These are phyloP conservation scores for Pseudoatta argentina DNA, from an alignment of 1,140 invertebrate genomes.

Conservation along the genomic window DNA sequence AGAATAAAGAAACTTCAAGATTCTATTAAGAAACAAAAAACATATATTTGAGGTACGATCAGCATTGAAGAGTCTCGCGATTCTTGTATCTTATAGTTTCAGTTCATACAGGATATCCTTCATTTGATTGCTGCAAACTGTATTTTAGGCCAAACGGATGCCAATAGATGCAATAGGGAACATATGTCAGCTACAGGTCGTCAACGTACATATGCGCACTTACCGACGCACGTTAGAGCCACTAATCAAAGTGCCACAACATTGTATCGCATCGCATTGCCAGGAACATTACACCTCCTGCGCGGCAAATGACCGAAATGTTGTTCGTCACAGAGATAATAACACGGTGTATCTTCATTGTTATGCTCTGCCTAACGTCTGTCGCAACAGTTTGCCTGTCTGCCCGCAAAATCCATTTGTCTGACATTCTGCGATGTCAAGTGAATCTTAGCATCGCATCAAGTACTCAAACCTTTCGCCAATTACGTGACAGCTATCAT, in stretches of 20 bases:
- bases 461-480: conserved; percentile 46
- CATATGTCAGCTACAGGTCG: conserved; percentile 68
- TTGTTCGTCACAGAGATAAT: conserved; percentile 44
- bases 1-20: not conserved
- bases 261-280: conserved; percentile 60
- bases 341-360: conserved; percentile 23
- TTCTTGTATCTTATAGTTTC: not conserved
- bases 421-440: not conserved
- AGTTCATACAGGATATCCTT: not conserved
- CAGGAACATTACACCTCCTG: conserved; percentile 64
- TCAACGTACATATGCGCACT: conserved; percentile 43
- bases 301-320: conserved; percentile 58
- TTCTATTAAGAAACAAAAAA: not conserved
- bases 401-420: conserved; percentile 38
- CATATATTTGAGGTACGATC: not conserved
- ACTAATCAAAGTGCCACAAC: conserved; percentile 69
- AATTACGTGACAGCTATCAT: conserved; percentile 56
- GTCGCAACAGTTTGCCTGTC: not conserved
- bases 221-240: conserved; percentile 50
- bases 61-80: not conserved
- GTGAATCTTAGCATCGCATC: conserved; percentile 39
- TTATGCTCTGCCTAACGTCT: conserved; percentile 20
- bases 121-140: not conserved
- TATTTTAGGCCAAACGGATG: conserved; percentile 62
- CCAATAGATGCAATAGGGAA: conserved; percentile 52